phyloP scores from a whole-genome alignment of 2,797 vertebrate genomes.

The Halcyon chelicuti region DNA sequence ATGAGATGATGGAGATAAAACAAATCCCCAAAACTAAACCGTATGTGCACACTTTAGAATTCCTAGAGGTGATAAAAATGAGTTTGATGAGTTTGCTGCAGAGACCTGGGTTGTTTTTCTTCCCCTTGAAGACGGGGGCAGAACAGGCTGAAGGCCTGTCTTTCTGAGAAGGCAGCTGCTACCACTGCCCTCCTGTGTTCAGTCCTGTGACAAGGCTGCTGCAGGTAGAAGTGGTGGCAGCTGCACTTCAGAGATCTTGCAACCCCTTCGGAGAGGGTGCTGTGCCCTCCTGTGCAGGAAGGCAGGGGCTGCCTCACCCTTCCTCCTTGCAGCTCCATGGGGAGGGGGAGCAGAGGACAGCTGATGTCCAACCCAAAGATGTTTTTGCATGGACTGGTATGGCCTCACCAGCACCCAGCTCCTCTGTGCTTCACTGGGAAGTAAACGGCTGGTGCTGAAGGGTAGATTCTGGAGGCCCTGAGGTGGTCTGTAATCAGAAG shows the following conservation, averaged over 20 bases:
- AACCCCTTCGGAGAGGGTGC: accelerated
- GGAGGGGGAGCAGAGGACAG: not conserved
- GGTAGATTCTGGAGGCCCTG: not conserved
- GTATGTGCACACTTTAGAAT: accelerated
- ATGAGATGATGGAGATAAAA: not conserved
- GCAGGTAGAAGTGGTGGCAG: accelerated
- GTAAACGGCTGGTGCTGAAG: not conserved
- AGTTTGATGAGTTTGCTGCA: not conserved
- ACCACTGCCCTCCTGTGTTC: accelerated
- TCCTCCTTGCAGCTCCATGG: accelerated
- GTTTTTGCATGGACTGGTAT: not conserved
- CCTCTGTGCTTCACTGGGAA: not conserved
- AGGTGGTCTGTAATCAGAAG: conserved; percentile 39
- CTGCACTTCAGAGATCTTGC: not conserved
- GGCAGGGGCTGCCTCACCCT: not conserved
- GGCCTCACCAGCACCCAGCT: not conserved
- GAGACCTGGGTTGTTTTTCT: not conserved
- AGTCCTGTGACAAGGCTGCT: not conserved
- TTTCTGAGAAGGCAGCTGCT: not conserved
- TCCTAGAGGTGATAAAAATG: not conserved
- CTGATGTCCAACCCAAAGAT: accelerated
- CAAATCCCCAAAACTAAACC: not conserved
- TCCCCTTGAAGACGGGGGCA: not conserved
- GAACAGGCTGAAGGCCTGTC: not conserved
- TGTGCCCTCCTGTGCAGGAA: not conserved